Percentiles rank a stretch among this genome's conserved stretches.
Evolutionary conservation across 2,888 invertebrate genomes (phyloP).

Genomic region (Linnaemya vulpina): DNA sequence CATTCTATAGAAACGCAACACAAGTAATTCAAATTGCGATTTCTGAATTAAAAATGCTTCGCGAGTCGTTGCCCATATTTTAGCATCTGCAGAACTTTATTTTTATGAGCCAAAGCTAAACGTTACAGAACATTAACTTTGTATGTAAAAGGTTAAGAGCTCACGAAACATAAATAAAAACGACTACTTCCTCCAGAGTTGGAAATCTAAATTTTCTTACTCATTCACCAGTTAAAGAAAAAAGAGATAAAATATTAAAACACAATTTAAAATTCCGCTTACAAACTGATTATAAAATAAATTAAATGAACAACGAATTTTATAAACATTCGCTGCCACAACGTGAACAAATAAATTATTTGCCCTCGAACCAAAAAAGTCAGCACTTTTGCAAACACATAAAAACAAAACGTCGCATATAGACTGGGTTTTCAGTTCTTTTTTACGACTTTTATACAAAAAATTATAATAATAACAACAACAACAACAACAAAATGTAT

Average conservation of each 20-base stretch:
- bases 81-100: no score
- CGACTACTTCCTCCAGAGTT: no score
- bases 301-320: conserved; percentile 5
- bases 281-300: not conserved
- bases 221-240: not conserved
- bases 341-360: conserved; percentile 7
- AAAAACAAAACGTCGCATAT: conserved; percentile 7
- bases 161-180: no score
- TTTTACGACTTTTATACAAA: not conserved
- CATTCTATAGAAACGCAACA: no score
- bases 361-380: conserved; percentile 25
- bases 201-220: no score
- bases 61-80: no score
- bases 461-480: not conserved
- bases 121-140: no score
- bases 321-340: not conserved
- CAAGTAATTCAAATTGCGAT: no score
- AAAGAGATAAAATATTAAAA: no score
- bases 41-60: no score
- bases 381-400: not conserved
- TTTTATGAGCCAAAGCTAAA: no score
- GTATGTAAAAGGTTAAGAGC: no score
- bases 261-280: conserved; percentile 29
- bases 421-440: conserved; percentile 41
- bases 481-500: not conserved